Conservation (phyloP, 2,888 invertebrate species). For the Neoscelio sp. region DNA sequence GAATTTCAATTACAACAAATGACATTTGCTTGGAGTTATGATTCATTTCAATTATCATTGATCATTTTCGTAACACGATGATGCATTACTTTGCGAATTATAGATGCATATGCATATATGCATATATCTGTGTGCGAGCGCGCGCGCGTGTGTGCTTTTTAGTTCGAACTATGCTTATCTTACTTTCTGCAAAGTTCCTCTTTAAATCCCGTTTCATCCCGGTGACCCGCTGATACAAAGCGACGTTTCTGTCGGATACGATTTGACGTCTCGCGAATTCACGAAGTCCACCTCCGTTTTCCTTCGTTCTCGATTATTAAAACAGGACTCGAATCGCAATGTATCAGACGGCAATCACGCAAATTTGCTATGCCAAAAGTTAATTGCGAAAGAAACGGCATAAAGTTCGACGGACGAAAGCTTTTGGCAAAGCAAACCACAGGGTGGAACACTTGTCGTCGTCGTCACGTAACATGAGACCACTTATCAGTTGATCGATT, state of each 20-base stretch:
- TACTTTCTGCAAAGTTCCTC: slow-evolving; percentile 59
- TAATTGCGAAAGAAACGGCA: slow-evolving; percentile 5
- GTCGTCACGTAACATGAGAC: slow-evolving; percentile 44
- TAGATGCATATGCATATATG: slow-evolving; percentile 67
- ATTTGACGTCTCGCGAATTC: slow-evolving; percentile 55
- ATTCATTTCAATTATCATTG: too few relatives aligned
- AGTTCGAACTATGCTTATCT: slow-evolving; percentile 65
- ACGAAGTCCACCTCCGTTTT: slow-evolving; percentile 31
- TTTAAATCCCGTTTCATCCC: slow-evolving; percentile 59
- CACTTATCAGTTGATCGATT: slow-evolving; percentile 60
- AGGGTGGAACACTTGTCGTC: slow-evolving; percentile 48
- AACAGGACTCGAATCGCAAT: slow-evolving; percentile 35
- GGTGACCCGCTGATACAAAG: slow-evolving; percentile 60
- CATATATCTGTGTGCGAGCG: slow-evolving; percentile 64
- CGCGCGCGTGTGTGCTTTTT: slow-evolving; percentile 67
- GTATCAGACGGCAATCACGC: slow-evolving; percentile 59
- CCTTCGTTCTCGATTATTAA: slow-evolving; percentile 26
- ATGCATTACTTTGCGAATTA: slow-evolving; percentile 29
- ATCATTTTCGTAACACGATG: slow-evolving; percentile 55
- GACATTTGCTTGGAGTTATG: too few relatives aligned
- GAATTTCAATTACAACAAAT: too few relatives aligned
- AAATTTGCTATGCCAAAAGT: slow-evolving; percentile 61
- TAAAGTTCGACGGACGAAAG: neutral
- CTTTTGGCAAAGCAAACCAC: slow-evolving; percentile 39
- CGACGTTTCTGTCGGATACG: slow-evolving; percentile 50